Conservation (phyloP, 92 coral and sea anemone genomes). For the Siderastrea radians region DNA sequence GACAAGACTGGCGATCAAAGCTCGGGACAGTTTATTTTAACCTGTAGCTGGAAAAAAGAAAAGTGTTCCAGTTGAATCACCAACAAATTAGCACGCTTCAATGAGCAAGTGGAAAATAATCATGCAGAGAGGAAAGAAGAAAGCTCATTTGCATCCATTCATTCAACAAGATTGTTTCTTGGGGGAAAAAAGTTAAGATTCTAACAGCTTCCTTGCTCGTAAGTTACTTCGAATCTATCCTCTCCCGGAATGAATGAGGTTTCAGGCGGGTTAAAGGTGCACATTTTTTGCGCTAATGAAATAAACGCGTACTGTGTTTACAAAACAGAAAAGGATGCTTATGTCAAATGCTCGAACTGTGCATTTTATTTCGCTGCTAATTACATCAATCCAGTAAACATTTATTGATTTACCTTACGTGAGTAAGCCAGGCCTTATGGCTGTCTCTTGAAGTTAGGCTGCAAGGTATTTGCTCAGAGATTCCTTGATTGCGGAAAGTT, state of each 20-base stretch:
- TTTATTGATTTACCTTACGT: neutral
- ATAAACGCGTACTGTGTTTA: slow-evolving; percentile 28
- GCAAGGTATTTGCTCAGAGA: neutral
- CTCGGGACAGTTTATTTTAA: neutral
- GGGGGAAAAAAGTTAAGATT: neutral
- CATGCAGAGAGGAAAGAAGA: slow-evolving; percentile 29
- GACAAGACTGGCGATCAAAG: slow-evolving; percentile 13
- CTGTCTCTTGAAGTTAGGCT: neutral
- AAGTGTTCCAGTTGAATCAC: neutral
- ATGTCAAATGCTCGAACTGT: slow-evolving; percentile 16
- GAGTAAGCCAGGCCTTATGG: too few relatives aligned
- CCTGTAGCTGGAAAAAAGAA: slow-evolving; percentile 13
- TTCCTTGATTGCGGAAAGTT: slow-evolving; percentile 17
- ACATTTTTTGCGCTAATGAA: neutral
- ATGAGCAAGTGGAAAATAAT: slow-evolving; percentile 19
- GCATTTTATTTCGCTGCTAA: slow-evolving; percentile 25
- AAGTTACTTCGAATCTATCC: neutral
- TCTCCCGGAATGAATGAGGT: neutral
- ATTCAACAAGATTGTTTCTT: slow-evolving; percentile 9
- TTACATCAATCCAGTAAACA: slow-evolving; percentile 13
- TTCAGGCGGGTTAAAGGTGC: too few relatives aligned
- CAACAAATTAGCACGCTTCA: slow-evolving; percentile 29
- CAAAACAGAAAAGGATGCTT: slow-evolving; percentile 13
- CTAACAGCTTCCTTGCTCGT: neutral
- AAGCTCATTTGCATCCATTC: slow-evolving; percentile 35